Evolutionary conservation across 2,797 vertebrate species (phyloP).

Genomic region (Scarus forsteni): DNA sequence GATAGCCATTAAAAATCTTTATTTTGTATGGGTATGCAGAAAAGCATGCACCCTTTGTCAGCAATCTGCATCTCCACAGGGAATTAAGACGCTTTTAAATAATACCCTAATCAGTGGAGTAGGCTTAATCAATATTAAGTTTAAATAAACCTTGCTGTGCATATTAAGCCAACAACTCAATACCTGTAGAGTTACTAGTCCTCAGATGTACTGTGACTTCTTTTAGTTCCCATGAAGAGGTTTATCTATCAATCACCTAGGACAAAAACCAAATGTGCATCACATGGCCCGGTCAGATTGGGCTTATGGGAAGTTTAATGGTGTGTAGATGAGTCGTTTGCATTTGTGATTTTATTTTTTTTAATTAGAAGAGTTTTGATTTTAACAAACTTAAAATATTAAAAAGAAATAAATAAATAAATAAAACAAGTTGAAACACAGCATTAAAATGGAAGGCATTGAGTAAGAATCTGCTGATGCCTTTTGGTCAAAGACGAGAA

Average conservation of each 20-base stretch:
- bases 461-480: constrained; percentile 1
- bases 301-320: neutral
- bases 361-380: neutral
- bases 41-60: constrained; percentile 58
- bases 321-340: neutral
- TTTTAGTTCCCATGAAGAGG: constrained; percentile 6
- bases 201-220: constrained; percentile 12
- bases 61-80: constrained; percentile 55
- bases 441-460: neutral
- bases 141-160: constrained; percentile 43
- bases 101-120: constrained; percentile 66
- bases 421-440: neutral
- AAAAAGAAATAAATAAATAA: too few species aligned
- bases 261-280: neutral
- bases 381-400: neutral
- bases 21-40: constrained; percentile 33
- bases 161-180: constrained; percentile 41
- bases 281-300: neutral
- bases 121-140: constrained; percentile 64
- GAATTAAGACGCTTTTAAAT: constrained; percentile 71
- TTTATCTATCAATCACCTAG: neutral
- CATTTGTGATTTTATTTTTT: neutral
- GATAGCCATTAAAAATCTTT: constrained; percentile 46
- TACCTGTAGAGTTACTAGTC: neutral
- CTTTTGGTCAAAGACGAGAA: neutral